Percentiles rank a stretch among this genome's conserved stretches.
Conservation (phyloP, 2,113 vertebrate species). For the Martes martes region DNA sequence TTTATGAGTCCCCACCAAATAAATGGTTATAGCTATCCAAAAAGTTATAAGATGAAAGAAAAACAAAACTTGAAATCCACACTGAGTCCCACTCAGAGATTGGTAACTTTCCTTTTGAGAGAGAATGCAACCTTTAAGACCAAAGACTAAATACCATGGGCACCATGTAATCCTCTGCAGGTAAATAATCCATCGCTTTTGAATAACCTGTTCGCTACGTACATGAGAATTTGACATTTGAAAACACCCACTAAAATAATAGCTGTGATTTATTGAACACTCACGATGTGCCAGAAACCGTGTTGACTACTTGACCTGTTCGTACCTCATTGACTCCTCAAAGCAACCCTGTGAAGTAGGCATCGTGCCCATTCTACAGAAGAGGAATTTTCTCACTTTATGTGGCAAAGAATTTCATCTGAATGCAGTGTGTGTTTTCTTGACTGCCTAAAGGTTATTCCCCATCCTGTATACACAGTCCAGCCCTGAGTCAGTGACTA, state of each 20-base stretch:
- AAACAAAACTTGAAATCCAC: background rate
- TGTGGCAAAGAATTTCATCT: background rate
- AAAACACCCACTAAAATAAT: background rate
- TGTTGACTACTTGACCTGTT: background rate
- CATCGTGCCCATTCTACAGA: background rate
- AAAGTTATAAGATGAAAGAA: background rate
- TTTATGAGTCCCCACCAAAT: conserved; percentile 12
- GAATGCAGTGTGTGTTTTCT: background rate
- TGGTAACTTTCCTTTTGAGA: background rate
- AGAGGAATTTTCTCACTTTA: background rate
- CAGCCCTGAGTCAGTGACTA: background rate
- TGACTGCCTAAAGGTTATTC: background rate
- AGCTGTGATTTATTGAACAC: background rate
- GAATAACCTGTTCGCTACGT: background rate
- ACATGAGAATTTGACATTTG: conserved; percentile 1
- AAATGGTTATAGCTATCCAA: background rate
- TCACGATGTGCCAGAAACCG: background rate
- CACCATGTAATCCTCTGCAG: background rate
- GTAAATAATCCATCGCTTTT: background rate
- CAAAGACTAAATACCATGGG: background rate
- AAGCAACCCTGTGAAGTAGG: background rate
- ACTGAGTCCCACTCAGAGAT: background rate
- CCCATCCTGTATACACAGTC: background rate
- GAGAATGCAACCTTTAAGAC: background rate
- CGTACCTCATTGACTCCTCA: background rate